Evolutionary conservation across 2,888 invertebrate species (phyloP).

Genomic region (Idaea aversata): DNA sequence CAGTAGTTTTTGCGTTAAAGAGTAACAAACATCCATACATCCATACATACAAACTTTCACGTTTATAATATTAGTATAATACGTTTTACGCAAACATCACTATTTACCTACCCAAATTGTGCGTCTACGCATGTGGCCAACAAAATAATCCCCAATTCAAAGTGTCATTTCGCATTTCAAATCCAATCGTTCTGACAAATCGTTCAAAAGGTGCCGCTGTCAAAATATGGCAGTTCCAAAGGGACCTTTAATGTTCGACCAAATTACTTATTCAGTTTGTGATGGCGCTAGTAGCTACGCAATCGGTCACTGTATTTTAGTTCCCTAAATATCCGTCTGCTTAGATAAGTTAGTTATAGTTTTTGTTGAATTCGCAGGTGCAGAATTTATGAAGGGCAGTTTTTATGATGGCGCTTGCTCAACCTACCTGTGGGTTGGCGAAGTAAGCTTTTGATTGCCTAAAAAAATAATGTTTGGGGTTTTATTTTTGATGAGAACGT

Average conservation of each 20-base stretch:
- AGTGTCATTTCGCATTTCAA: constrained; percentile 37
- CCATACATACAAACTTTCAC: too few relatives aligned
- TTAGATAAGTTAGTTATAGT: constrained; percentile 10
- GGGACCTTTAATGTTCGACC: constrained; percentile 21
- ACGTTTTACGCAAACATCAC: neutral
- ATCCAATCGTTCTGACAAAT: constrained; percentile 37
- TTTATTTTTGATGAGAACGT: neutral
- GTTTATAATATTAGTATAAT: too few relatives aligned
- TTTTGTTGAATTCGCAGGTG: constrained; percentile 66
- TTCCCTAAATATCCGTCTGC: neutral
- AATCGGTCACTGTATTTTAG: constrained; percentile 8
- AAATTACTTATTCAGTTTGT: neutral
- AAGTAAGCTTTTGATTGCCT: neutral
- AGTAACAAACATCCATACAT: too few relatives aligned
- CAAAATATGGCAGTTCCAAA: constrained; percentile 62
- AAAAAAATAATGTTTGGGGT: constrained; percentile 4
- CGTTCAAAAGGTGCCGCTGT: constrained; percentile 66
- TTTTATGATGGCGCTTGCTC: constrained; percentile 68
- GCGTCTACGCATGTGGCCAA: constrained; percentile 7
- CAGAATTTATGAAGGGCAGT: constrained; percentile 54
- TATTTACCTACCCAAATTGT: neutral
- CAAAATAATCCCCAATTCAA: constrained; percentile 17
- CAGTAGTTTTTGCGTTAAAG: too few relatives aligned
- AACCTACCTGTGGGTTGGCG: constrained; percentile 33
- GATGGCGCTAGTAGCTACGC: neutral